Percentiles rank a stretch among this genome's conserved stretches.
These are phyloP conservation scores for Scrobipalpa atriplicella DNA, from an alignment of 2,888 invertebrate species.

Conservation along the genomic window DNA sequence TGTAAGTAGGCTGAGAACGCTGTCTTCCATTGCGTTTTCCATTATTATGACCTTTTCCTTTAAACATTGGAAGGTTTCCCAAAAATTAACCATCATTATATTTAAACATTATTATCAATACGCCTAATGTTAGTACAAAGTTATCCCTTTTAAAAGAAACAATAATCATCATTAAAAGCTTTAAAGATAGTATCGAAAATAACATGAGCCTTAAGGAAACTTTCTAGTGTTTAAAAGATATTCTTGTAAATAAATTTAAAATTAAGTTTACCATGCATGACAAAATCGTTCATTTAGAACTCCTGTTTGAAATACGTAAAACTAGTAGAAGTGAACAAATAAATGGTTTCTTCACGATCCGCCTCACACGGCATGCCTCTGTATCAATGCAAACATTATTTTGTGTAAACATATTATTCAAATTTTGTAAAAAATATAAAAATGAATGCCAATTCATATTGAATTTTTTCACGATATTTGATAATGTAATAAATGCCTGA, in stretches of 20 bases:
- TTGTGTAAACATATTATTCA: conserved; percentile 6
- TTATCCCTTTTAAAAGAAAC: background rate
- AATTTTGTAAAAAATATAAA: too few species aligned
- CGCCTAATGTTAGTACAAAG: conserved; percentile 21
- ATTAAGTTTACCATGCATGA: conserved; percentile 67
- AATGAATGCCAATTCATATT: too few species aligned
- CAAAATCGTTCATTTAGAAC: conserved; percentile 61
- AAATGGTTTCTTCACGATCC: conserved; percentile 59
- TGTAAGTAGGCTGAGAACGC: conserved; percentile 64
- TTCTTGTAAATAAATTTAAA: conserved; percentile 63
- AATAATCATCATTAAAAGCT: background rate
- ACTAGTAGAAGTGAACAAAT: conserved; percentile 59
- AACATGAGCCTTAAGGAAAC: conserved; percentile 23
- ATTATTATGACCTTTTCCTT: conserved; percentile 43
- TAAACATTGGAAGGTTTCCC: conserved; percentile 13
- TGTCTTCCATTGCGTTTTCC: conserved; percentile 78
- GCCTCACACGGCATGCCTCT: conserved; percentile 53
- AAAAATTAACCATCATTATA: background rate
- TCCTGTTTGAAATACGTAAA: conserved; percentile 60
- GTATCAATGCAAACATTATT: conserved; percentile 59
- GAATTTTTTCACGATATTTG: too few species aligned
- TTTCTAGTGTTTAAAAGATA: conserved; percentile 35
- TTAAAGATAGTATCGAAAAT: background rate
- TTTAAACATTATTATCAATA: background rate
- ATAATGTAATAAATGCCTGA: too few species aligned